Percentiles rank a stretch among this genome's conserved stretches.
These are phyloP conservation scores for Portunus trituberculatus DNA, from an alignment of 1,140 invertebrate species.

Conservation along the genomic window DNA sequence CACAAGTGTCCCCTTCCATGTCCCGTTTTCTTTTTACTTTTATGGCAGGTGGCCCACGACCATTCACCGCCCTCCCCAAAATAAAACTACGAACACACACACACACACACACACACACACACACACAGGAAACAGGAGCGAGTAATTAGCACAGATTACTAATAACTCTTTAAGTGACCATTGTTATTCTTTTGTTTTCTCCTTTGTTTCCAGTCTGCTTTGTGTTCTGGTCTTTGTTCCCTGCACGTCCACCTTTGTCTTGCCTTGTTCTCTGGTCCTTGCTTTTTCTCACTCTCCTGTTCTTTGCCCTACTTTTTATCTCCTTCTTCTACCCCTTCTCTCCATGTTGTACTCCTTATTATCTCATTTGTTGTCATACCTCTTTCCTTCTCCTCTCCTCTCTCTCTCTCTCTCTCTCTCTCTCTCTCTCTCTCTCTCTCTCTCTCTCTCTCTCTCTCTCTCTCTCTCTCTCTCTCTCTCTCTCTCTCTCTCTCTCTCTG, in stretches of 20 bases:
- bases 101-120: conserved; percentile 35
- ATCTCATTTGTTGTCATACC: background rate
- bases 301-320: background rate
- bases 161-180: conserved; percentile 3
- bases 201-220: background rate
- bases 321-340: background rate
- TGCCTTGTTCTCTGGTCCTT: background rate
- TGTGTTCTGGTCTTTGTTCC: background rate
- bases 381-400: background rate
- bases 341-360: background rate
- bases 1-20: background rate
- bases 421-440: too few species aligned
- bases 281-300: background rate
- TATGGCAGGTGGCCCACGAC: background rate
- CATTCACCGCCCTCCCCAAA: background rate
- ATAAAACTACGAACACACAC: background rate
- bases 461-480: background rate
- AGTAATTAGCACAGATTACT: background rate
- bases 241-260: background rate
- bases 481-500: background rate
- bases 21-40: background rate
- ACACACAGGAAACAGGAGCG: background rate
- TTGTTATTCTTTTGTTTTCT: conserved; percentile 13
- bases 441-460: background rate
- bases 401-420: too few species aligned